These are phyloP conservation scores for Drosophila gaucha DNA, from an alignment of 2,888 invertebrate genomes.

Conservation along the genomic window DNA sequence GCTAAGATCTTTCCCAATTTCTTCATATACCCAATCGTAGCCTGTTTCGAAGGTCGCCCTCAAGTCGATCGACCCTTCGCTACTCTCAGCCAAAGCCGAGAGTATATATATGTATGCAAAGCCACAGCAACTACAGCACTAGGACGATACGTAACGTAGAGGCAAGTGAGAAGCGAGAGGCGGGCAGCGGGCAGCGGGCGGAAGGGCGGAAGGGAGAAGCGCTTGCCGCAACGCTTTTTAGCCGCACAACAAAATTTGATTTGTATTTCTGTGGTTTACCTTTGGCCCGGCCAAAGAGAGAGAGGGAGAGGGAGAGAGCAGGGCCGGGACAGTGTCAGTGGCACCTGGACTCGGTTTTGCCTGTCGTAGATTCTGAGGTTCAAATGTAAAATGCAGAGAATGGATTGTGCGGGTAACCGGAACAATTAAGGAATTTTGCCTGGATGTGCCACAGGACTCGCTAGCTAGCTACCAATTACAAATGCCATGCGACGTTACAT, in stretches of 20 bases:
- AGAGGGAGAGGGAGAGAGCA: neutral
- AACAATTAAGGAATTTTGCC: conserved; percentile 83
- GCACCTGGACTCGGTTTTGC: conserved; percentile 75
- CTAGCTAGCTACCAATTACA: conserved; percentile 66
- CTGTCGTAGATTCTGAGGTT: conserved; percentile 76
- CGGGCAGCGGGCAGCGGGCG: neutral
- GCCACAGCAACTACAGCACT: conserved; percentile 31
- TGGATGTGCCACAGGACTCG: conserved; percentile 43
- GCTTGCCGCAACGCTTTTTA: conserved; percentile 69
- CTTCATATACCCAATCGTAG: too few species aligned
- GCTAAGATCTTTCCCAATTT: too few species aligned
- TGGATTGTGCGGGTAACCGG: conserved; percentile 84
- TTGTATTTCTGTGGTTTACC: conserved; percentile 83
- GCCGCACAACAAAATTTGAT: conserved; percentile 83
- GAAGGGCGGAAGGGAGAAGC: conserved; percentile 4
- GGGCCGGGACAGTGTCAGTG: conserved; percentile 68
- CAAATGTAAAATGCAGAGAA: conserved; percentile 82
- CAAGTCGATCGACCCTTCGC: neutral
- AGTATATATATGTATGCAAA: conserved; percentile 31
- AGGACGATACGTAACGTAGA: conserved; percentile 8
- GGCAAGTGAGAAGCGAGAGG: neutral
- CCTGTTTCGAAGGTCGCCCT: too few species aligned
- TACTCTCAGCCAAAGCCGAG: neutral
- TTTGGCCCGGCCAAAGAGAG: conserved; percentile 54
- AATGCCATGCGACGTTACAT: conserved; percentile 51